phyloP scores from a whole-genome alignment of 2,113 vertebrate genomes.

The Lates calcarifer region DNA sequence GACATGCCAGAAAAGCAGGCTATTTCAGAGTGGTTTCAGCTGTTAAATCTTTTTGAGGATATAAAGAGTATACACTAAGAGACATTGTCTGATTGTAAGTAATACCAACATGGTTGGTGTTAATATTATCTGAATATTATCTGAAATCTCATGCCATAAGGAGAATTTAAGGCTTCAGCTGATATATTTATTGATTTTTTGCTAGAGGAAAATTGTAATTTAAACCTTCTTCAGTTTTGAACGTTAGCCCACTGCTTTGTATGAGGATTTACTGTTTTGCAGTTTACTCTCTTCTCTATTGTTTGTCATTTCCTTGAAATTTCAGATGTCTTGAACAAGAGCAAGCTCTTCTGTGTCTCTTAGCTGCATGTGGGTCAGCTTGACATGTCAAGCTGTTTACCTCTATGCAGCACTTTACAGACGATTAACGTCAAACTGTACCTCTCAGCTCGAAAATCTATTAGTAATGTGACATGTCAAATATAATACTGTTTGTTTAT shows the following conservation, averaged over 20 bases:
- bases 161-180: no score
- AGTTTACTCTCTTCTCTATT: neutral
- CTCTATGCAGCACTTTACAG: fast-evolving
- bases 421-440: neutral
- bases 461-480: neutral
- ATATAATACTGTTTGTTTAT: neutral
- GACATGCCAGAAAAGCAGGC: neutral
- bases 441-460: neutral
- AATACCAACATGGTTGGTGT: no score
- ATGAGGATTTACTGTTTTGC: neutral
- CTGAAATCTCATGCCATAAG: no score
- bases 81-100: no score
- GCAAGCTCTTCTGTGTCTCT: neutral
- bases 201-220: neutral
- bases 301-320: neutral
- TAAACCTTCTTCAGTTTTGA: neutral
- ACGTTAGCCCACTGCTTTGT: neutral
- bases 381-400: conserved; percentile 25
- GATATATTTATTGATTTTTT: neutral
- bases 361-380: neutral
- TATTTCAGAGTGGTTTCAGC: no score
- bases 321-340: neutral
- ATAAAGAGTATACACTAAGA: no score
- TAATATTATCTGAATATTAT: no score
- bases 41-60: no score